Conservation (phyloP, 2,113 vertebrate species). For the Dunckerocampus dactyliophorus region DNA sequence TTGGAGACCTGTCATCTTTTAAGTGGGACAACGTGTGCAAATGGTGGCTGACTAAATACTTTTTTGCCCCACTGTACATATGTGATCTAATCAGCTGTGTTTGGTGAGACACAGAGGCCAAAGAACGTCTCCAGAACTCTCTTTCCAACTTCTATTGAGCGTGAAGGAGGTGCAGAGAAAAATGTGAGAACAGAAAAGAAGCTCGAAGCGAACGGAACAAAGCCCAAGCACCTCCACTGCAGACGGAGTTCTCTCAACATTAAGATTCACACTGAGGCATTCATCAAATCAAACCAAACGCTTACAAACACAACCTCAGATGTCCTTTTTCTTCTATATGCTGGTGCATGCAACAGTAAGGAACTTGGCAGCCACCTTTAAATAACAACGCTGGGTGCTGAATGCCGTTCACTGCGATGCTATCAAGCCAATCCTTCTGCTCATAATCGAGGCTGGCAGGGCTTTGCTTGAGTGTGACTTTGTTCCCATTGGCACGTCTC, state of each 20-base stretch:
- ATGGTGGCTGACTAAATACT: too few species aligned
- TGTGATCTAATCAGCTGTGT: slow-evolving; percentile 53
- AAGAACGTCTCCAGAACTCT: slow-evolving; percentile 30
- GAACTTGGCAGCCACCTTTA: slow-evolving; percentile 38
- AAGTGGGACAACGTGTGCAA: too few species aligned
- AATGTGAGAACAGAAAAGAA: slow-evolving; percentile 26
- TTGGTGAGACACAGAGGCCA: slow-evolving; percentile 56
- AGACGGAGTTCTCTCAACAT: slow-evolving; percentile 46
- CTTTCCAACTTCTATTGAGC: slow-evolving; percentile 25
- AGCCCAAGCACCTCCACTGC: slow-evolving; percentile 39
- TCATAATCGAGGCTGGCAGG: slow-evolving; percentile 68
- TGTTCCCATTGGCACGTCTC: slow-evolving; percentile 58
- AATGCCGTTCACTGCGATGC: slow-evolving; percentile 43
- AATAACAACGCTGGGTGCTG: slow-evolving; percentile 44
- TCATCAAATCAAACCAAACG: slow-evolving; percentile 13
- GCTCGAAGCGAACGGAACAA: slow-evolving; percentile 49
- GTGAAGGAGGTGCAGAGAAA: slow-evolving; percentile 16
- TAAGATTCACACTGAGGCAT: slow-evolving; percentile 34
- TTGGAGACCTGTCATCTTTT: too few species aligned
- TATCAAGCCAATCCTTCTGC: slow-evolving; percentile 55
- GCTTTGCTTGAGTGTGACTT: slow-evolving; percentile 67
- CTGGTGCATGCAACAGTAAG: slow-evolving; percentile 24
- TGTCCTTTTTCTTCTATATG: slow-evolving; percentile 1
- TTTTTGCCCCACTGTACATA: too few species aligned
- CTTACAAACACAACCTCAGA: slow-evolving; percentile 27